Evolutionary conservation across 2,888 invertebrate genomes (phyloP), one percentile per base, ranked within the genome.

Genomic region (Drosophila helvetica): DNA sequence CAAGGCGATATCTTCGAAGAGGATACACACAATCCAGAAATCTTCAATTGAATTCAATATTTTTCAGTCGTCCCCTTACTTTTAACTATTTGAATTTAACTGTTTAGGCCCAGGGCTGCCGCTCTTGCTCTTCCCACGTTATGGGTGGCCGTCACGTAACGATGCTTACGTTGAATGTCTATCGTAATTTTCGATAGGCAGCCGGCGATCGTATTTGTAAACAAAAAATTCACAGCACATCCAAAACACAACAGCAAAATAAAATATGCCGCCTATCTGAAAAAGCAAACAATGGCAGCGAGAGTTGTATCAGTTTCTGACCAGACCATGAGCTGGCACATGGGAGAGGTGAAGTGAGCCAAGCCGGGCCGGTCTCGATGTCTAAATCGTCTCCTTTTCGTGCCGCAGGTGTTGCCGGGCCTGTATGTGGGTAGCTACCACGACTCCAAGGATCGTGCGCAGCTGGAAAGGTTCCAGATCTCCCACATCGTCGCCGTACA

Each of bases 401-500:
- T 27, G 38, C 38, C 57, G 8, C 93, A 98, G 98, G 97, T 99
- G 90, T 94, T 99, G 89, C 96, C 98, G 83, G 98, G 98, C 77
- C 95, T 99, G 62, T 99, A 97, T 93, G 96, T 99, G 88, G 98
- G 98, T 72, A 98, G 98, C 93, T 98, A 98, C 93, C 94, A 98
- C 89, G 98, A 99, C 93, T 97, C 98, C 62, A 98, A 98, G 92
- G 98, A 99, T 93, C 93, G 95, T 43, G 94, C 96, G 79, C 98
- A 98, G 92, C 93, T 99, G 84, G 95, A 96, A 84, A 95, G 96
- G 89, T 96, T 96, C 93, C 95, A 96, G 91, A 99, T 99, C 81
- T 97, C 98, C 19, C 98, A 99, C 92, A 98, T 99, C 84, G 94
- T 99, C 74, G 97, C 98, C 77, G 97, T 99, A 91, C 98, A 98